Conservation (phyloP, 2,113 vertebrate genomes). For the Pitta sordida region DNA sequence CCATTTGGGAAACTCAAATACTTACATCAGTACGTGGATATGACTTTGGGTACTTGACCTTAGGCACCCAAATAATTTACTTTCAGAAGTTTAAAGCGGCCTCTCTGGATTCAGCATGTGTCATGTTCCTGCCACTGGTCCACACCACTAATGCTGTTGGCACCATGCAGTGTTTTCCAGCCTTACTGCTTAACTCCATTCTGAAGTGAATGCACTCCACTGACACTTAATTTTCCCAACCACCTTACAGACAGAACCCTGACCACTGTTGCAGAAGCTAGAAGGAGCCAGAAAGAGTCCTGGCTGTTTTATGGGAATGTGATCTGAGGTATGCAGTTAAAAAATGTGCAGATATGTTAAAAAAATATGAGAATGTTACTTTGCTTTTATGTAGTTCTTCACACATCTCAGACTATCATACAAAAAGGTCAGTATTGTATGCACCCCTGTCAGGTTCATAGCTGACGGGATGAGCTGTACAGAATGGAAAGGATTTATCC, state of each 20-base stretch:
- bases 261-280: background rate
- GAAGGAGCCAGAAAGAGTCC: background rate
- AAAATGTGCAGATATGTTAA: background rate
- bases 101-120: background rate
- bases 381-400: background rate
- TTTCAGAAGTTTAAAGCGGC: background rate
- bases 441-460: background rate
- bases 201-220: background rate
- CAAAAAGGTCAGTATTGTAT: background rate
- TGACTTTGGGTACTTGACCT: background rate
- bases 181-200: background rate
- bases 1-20: background rate
- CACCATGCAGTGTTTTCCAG: background rate
- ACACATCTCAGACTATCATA: background rate
- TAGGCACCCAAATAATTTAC: background rate
- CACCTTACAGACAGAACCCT: background rate
- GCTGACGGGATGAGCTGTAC: background rate
- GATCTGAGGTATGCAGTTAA: background rate
- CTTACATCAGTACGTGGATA: background rate
- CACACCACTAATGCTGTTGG: background rate
- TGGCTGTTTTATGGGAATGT: background rate
- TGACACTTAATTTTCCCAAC: background rate
- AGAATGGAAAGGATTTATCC: background rate
- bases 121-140: background rate
- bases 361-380: background rate